Percentiles rank a stretch among this genome's conserved stretches.
phyloP scores from a whole-genome alignment of 1,140 invertebrate species.

The Meloidogyne floridensis region DNA sequence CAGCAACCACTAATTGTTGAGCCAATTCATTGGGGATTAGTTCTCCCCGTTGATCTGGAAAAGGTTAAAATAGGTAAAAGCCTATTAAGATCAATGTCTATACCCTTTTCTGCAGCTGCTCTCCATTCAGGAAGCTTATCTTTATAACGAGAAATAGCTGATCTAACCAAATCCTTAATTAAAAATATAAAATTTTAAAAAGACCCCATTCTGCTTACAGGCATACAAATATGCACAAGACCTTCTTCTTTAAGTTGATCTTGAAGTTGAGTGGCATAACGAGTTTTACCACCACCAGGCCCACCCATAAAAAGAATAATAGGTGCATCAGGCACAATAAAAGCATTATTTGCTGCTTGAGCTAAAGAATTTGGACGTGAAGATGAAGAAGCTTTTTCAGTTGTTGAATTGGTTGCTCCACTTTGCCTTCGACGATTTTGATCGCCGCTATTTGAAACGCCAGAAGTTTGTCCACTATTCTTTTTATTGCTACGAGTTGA shows the following conservation, averaged over 20 bases:
- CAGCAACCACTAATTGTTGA: conserved; percentile 61
- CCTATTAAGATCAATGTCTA: too few relatives aligned
- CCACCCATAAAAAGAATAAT: conserved; percentile 65
- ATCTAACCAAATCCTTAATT: conserved; percentile 51
- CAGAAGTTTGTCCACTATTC: conserved; percentile 10
- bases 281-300: conserved; percentile 63
- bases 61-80: too few relatives aligned
- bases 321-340: conserved; percentile 59
- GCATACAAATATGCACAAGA: conserved; percentile 65
- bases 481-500: conserved; percentile 9
- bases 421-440: conserved; percentile 4
- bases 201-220: conserved; percentile 13
- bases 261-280: conserved; percentile 56
- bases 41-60: conserved; percentile 57
- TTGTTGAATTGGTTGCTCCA: conserved; percentile 1
- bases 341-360: conserved; percentile 60
- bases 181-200: neutral
- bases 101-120: conserved; percentile 49
- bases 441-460: neutral
- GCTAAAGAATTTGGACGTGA: conserved; percentile 40
- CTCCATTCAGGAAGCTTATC: conserved; percentile 63
- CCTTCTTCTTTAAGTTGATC: conserved; percentile 54
- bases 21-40: conserved; percentile 64
- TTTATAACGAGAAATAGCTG: conserved; percentile 60
- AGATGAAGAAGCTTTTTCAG: conserved; percentile 12